Evolutionary conservation across 2,797 vertebrate genomes (phyloP), one percentile per base, ranked within the genome.

Genomic region (Pygocentrus nattereri): DNA sequence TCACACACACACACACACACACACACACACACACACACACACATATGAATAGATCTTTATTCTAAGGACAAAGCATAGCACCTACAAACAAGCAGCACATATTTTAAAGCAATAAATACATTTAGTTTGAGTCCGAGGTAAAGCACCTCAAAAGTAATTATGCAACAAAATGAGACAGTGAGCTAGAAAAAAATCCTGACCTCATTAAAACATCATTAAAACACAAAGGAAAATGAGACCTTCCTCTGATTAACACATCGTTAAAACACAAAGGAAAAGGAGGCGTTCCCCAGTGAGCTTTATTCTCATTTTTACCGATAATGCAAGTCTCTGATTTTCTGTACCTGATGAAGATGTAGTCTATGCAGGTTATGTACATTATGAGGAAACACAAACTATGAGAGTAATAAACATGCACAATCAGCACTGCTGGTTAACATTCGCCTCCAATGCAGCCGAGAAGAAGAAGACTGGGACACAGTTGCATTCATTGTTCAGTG

Each of bases 401-500:
- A 25, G 15, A 64, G 18, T 49, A 59, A 69, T 74, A 76, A 79
- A 77, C 47, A 50, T 70, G 27, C 64, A 50, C 5, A 49, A 80
- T 78, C 80, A 81, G 74, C 75, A 71, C 67, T 62, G 72, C 77
- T 77, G 34, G 74, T 54, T 75, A 80, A 78, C 41, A 76, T 73
- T 79, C 19, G 49, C 64, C 27, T 70, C 27, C 27, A 7, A 30
- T 44, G 34, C 56, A 50, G 50, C 73, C 72, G 94, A 86, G 90
- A 81, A 88, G 93, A 93, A 89, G 92, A 94, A 93, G 95, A 95
- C 90, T 95, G 96, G 97, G 98, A 96, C 98, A 98, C 98, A 99
- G 97, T 99, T 96, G 97, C 98, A 99, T 98, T 99, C 98, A 99
- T 98, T 95, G 97, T 98, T 96, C 98, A 97, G 98, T 95, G 98